phyloP scores from a whole-genome alignment of 2,888 invertebrate genomes.

The Torymus texanus region DNA sequence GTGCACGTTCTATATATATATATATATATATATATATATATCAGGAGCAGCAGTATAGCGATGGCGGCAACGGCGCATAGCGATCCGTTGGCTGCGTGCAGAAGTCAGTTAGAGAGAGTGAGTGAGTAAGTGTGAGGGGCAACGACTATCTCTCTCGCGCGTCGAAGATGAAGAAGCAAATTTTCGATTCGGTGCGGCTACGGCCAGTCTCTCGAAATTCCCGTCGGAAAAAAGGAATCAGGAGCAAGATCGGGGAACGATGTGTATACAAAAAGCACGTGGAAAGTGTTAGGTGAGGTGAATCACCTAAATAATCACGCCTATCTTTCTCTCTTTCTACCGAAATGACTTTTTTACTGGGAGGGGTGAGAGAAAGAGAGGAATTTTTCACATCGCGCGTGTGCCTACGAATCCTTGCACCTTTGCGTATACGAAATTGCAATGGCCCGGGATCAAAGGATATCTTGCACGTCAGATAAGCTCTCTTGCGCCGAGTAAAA shows the following conservation, averaged over 20 bases:
- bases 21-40: too few species aligned
- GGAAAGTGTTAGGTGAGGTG: constrained; percentile 40
- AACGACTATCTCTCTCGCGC: too few species aligned
- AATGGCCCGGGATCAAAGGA: not conserved
- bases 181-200: constrained; percentile 51
- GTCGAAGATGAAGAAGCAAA: constrained; percentile 50
- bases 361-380: not conserved
- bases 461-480: constrained; percentile 27
- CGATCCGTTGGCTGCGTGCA: constrained; percentile 29
- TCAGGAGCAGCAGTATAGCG: not conserved
- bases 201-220: constrained; percentile 35
- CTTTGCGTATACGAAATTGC: constrained; percentile 3
- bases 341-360: constrained; percentile 24
- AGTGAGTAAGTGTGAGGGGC: too few species aligned
- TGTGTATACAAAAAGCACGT: constrained; percentile 10
- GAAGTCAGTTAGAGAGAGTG: constrained; percentile 8
- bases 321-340: not conserved
- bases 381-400: constrained; percentile 12
- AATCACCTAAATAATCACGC: constrained; percentile 41
- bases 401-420: not conserved
- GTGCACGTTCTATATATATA: too few species aligned
- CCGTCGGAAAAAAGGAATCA: constrained; percentile 1
- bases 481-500: not conserved
- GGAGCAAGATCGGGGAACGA: not conserved
- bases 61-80: not conserved